phyloP scores from a whole-genome alignment of 1,140 invertebrate species.

The Danaus plexippus region DNA sequence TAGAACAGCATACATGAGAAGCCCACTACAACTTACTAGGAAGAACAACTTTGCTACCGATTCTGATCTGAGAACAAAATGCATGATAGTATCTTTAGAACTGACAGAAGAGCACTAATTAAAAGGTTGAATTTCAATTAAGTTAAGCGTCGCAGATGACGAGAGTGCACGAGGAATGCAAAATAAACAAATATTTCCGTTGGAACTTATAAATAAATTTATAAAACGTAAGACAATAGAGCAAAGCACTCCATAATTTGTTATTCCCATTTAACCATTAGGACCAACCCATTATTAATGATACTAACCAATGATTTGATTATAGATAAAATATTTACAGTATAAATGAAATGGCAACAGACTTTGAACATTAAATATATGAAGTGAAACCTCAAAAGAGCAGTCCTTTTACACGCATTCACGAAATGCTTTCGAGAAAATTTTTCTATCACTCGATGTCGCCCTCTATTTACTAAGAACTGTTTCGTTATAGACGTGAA shows the following conservation, averaged over 20 bases:
- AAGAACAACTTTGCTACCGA: constrained; percentile 55
- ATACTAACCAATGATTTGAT: constrained; percentile 3
- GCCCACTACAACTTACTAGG: constrained; percentile 40
- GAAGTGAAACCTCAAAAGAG: constrained; percentile 20
- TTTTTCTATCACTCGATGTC: constrained; percentile 65
- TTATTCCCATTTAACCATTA: too few species aligned
- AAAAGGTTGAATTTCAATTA: background rate
- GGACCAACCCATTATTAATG: constrained; percentile 9
- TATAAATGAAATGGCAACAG: background rate
- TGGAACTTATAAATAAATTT: too few species aligned
- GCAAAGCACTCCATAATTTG: too few species aligned
- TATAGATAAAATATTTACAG: too few species aligned
- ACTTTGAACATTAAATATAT: constrained; percentile 11
- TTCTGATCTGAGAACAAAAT: constrained; percentile 34
- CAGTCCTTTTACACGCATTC: constrained; percentile 40
- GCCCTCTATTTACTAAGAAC: constrained; percentile 68
- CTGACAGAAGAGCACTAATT: constrained; percentile 10
- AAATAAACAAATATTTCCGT: constrained; percentile 23
- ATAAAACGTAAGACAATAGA: too few species aligned
- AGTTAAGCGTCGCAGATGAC: constrained; percentile 15
- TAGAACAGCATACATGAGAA: constrained; percentile 41
- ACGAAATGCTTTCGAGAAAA: constrained; percentile 52
- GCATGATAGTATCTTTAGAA: constrained; percentile 20
- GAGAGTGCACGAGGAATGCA: constrained; percentile 20
- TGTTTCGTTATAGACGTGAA: constrained; percentile 61